phyloP scores from a whole-genome alignment of 2,797 vertebrate species.

The Sus cebifrons region DNA sequence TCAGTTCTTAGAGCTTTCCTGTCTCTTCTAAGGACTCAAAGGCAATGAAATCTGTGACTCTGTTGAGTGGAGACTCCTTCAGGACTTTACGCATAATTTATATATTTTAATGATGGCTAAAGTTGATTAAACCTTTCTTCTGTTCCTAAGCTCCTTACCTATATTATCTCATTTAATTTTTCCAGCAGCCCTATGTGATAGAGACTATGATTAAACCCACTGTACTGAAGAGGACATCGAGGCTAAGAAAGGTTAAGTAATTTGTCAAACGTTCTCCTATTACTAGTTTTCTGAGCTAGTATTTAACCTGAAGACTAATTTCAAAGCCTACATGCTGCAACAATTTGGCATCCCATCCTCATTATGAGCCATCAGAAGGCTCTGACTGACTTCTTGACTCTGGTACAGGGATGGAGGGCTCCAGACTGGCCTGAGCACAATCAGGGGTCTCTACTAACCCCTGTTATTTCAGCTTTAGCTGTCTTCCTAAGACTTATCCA shows the following conservation, averaged over 20 bases:
- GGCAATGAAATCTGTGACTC: background rate
- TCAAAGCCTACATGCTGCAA: background rate
- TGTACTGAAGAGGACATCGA: background rate
- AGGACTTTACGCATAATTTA: background rate
- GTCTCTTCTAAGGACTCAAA: background rate
- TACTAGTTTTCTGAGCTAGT: constrained; percentile 16
- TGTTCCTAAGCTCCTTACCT: background rate
- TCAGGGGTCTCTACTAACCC: background rate
- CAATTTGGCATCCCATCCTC: no score
- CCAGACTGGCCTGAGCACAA: background rate
- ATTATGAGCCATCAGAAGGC: background rate
- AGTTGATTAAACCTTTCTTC: background rate
- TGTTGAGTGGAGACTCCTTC: background rate
- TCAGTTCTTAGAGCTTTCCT: background rate
- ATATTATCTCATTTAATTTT: background rate
- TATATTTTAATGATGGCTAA: background rate
- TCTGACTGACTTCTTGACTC: background rate
- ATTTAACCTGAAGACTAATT: background rate
- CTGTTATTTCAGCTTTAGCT: background rate
- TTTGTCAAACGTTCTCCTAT: background rate
- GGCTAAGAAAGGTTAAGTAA: background rate
- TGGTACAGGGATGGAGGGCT: background rate
- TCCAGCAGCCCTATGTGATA: background rate
- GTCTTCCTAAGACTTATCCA: background rate
- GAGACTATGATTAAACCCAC: background rate